Evolutionary conservation across 2,113 vertebrate species (phyloP).

Genomic region (cat (Felis catus)): DNA sequence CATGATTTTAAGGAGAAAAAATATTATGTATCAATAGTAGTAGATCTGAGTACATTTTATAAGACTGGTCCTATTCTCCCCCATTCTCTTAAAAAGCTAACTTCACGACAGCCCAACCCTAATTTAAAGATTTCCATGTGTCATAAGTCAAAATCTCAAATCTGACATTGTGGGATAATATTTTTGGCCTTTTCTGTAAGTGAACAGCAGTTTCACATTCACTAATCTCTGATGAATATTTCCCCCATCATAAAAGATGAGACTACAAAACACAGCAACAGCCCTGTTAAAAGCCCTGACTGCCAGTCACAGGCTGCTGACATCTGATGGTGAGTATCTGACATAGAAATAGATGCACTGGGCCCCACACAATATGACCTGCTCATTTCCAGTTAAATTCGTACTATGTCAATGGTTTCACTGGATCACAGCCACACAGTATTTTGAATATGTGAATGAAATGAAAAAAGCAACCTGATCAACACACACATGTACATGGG

Average conservation of each 20-base stretch:
- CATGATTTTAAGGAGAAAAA: slow-evolving; percentile 36
- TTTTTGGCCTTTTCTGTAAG: slow-evolving; percentile 74
- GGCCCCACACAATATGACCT: slow-evolving; percentile 78
- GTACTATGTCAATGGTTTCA: slow-evolving; percentile 69
- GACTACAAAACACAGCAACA: slow-evolving; percentile 70
- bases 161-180: slow-evolving; percentile 66
- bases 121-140: slow-evolving; percentile 64
- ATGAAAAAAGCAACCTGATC: slow-evolving; percentile 26
- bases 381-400: slow-evolving; percentile 81
- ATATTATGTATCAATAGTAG: slow-evolving; percentile 17
- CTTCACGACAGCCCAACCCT: slow-evolving; percentile 69
- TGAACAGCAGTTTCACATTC: slow-evolving; percentile 72
- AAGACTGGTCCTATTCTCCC: slow-evolving; percentile 20
- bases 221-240: slow-evolving; percentile 79
- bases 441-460: slow-evolving; percentile 71
- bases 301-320: slow-evolving; percentile 76
- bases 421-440: slow-evolving; percentile 75
- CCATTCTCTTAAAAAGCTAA: slow-evolving; percentile 53
- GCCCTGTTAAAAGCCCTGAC: slow-evolving; percentile 64
- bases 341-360: slow-evolving; percentile 80
- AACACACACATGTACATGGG: background rate
- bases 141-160: slow-evolving; percentile 71
- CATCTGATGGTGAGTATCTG: slow-evolving; percentile 75
- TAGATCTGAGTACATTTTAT: slow-evolving; percentile 52
- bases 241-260: slow-evolving; percentile 78